Base-by-base conservation (phyloP, 2,113 vertebrate species). In the Lutjanus erythropterus region DNA sequence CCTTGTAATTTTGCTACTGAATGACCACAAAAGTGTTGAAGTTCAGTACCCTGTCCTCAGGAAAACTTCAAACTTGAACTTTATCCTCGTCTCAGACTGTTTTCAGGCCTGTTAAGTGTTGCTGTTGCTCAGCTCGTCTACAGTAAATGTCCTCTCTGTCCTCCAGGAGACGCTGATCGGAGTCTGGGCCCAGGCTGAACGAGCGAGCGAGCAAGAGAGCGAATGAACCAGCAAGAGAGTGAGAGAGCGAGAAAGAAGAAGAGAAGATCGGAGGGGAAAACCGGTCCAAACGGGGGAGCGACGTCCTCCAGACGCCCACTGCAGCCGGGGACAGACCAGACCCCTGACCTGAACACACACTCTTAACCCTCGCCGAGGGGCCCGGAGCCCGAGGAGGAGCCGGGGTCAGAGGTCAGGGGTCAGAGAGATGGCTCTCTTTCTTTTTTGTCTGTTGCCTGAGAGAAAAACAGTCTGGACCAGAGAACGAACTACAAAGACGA, bases 121-220 rank as follows among this genome's bases (percentile, higher is more conserved):
- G 2, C 23, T 15, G 52, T 21, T 27, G 60, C 21, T 75, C 82
- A 39, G 55, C 64, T 25, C 23, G 53, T 61, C 89, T 88, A 29
- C 86, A 91, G 85, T 94, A 80, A 90, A 87, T 62, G 70, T 78
- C 72, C 80, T 75, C 80, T 93, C 71, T 92, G n/a, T 91, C 86
- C 90, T 77, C 61, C 83, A 96, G 95, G 94, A 95, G 94, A 95
- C 94, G 94, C 93, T 96, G 94, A 96, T 77, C 0, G 80, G 85
- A 90, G 89, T 88, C 87, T 72, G 86, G 84, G 66, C 39, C 82
- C 76, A 74, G 86, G 86, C 71, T 84, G 69, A 89, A 67, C 39
- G 74, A 92, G 75, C 44, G 42, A 60, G 47, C 74, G 25, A 88
- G 81, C 64, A 69, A 85, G 70, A 72, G 70, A 87, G 44, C 50